These are phyloP conservation scores for Anser cygnoides DNA, from an alignment of 2,113 vertebrate genomes.

Conservation along the genomic window DNA sequence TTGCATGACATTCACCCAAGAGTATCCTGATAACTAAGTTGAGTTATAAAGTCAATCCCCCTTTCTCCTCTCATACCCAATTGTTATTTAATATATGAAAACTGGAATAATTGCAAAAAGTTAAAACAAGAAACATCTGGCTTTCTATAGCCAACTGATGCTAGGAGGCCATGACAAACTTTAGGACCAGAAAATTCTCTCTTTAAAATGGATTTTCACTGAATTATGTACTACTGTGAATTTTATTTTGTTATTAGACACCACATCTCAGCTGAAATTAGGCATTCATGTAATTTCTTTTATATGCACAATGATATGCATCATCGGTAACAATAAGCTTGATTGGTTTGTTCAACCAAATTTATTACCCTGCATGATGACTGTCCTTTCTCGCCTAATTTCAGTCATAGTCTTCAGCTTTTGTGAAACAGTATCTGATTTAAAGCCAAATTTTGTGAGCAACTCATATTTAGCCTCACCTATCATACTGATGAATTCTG, in stretches of 20 bases:
- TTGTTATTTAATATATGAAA: neutral
- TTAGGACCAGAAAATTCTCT: neutral
- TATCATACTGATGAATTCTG: neutral
- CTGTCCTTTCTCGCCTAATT: neutral
- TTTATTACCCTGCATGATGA: neutral
- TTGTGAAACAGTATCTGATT: neutral
- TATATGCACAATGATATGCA: neutral
- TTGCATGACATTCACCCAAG: neutral
- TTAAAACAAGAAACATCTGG: neutral
- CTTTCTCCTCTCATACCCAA: neutral
- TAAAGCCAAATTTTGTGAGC: neutral
- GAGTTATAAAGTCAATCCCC: neutral
- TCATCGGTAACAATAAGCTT: slow-evolving; percentile 17
- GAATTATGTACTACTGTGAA: neutral
- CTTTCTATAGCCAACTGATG: neutral
- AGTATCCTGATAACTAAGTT: neutral
- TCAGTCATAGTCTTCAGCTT: neutral
- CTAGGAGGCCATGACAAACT: neutral
- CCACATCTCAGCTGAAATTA: neutral
- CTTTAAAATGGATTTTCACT: neutral
- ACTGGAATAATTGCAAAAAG: neutral
- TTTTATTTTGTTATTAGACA: neutral
- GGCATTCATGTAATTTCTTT: neutral
- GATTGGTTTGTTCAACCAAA: neutral
- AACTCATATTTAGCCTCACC: neutral